phyloP scores from a whole-genome alignment of 2,113 vertebrate species.

The Symphodus melops region DNA sequence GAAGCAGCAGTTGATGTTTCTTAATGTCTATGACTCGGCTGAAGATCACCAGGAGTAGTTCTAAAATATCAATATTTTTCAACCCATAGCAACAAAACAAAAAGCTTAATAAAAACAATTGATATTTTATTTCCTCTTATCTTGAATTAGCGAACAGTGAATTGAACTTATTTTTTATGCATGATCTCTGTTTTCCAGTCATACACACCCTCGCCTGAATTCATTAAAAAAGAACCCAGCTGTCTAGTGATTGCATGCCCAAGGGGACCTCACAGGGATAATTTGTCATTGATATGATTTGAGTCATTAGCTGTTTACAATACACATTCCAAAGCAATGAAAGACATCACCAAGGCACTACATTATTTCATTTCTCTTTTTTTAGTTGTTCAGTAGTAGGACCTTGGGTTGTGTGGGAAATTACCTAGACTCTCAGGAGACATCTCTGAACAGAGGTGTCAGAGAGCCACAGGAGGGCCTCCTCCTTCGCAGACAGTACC shows the following conservation, averaged over 20 bases:
- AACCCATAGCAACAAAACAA: not conserved
- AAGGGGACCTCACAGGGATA: constrained; percentile 50
- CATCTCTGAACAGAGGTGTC: too few relatives aligned
- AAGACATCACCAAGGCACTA: constrained; percentile 33
- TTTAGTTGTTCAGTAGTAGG: constrained; percentile 38
- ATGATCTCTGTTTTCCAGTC: not conserved
- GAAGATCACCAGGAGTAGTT: too few relatives aligned
- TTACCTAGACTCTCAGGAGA: too few relatives aligned
- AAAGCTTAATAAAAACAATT: not conserved
- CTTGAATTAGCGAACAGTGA: not conserved
- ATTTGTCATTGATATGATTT: constrained; percentile 41
- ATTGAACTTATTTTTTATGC: not conserved
- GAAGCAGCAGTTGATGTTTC: not conserved
- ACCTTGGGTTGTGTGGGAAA: too few relatives aligned
- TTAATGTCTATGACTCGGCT: too few relatives aligned
- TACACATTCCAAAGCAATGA: constrained; percentile 45
- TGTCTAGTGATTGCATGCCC: constrained; percentile 16
- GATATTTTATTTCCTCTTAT: not conserved
- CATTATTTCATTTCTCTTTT: constrained; percentile 46
- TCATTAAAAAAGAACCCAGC: constrained; percentile 11
- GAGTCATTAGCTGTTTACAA: constrained; percentile 50
- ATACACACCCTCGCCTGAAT: constrained; percentile 20
- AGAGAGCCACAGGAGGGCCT: too few relatives aligned
- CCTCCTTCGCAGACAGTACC: too few relatives aligned
- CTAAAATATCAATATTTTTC: not conserved